Percentiles rank a stretch among this genome's conserved stretches.
Conservation (phyloP, 1,140 invertebrate species). For the Neodiprion fabricii region DNA sequence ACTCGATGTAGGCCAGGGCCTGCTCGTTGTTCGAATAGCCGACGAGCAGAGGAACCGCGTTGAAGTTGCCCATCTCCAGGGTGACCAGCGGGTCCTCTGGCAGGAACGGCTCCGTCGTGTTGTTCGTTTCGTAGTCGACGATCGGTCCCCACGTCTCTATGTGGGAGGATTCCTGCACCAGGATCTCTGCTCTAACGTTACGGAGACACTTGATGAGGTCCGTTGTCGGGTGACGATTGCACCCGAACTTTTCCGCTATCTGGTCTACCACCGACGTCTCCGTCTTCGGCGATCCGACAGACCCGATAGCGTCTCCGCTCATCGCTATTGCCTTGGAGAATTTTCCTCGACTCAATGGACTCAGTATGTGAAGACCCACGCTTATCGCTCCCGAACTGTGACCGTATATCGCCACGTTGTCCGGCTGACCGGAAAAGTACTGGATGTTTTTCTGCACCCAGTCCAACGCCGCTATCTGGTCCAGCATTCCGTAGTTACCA, state of each 20-base stretch:
- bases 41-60: constrained; percentile 72
- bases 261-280: constrained; percentile 63
- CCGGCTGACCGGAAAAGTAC: constrained; percentile 83
- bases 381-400: constrained; percentile 82
- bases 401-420: constrained; percentile 87
- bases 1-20: constrained; percentile 62
- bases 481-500: constrained; percentile 91
- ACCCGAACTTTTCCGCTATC: constrained; percentile 70
- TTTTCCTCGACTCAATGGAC: constrained; percentile 66
- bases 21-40: constrained; percentile 84
- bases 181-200: constrained; percentile 62
- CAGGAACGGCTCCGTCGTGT: constrained; percentile 70
- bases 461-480: constrained; percentile 85
- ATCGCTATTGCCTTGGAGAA: constrained; percentile 73
- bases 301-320: constrained; percentile 74
- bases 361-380: constrained; percentile 73
- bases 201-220: constrained; percentile 73
- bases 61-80: constrained; percentile 66
- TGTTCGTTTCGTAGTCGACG: constrained; percentile 73
- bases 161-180: constrained; percentile 68
- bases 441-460: constrained; percentile 89
- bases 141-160: constrained; percentile 77
- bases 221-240: constrained; percentile 68
- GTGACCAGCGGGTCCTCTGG: constrained; percentile 68
- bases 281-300: constrained; percentile 43